Evolutionary conservation across 2,113 vertebrate species (phyloP), one percentile per base, ranked within the genome.

Genomic region (Xiphophorus couchianus): DNA sequence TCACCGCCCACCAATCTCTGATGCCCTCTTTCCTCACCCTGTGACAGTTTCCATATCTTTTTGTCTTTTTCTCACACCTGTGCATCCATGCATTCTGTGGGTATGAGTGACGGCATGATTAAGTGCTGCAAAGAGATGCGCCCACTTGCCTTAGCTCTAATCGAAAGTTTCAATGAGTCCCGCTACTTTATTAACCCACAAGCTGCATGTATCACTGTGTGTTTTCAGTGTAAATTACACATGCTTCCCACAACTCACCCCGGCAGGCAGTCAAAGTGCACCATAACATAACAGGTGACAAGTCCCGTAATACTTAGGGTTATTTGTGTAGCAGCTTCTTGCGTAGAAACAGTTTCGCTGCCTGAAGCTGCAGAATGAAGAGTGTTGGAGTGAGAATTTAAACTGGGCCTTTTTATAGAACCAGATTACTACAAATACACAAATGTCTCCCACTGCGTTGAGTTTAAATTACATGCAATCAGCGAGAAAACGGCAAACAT

Each of bases 81-180:
- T 14, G 12, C 22, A 2, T 58, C 35, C 69, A 54, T 62, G 77
- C 58, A 3, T 77, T 66, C 8, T 6, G 70, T 11, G 39, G 67
- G 72, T 74, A 72, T 88, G 88, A 90, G 67, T 84, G 90, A 84
- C 89, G 39, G 83, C 92, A 89, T 88, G 88, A 84, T 94, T 71
- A 75, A 87, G 86, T 77, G 90, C 81, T 66, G 81, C 51, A 63
- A 84, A 83, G 72, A 73, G 83, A 85, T 83, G 80, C 72, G 79
- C 68, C 89, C 69, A 80, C 80, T 81, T 74, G 69, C 66, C 80
- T 77, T 82, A 84, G 80, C 82, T 74, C 77, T 90, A 90, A 86
- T 62, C 88, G 89, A 92, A 93, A 90, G 78, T 81, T 86, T 64
- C 31, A 73, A 64, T 69, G 9, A 82, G 86, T 88, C 69, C 63